phyloP scores from a whole-genome alignment of 2,113 vertebrate genomes.

The Tupaia tana region DNA sequence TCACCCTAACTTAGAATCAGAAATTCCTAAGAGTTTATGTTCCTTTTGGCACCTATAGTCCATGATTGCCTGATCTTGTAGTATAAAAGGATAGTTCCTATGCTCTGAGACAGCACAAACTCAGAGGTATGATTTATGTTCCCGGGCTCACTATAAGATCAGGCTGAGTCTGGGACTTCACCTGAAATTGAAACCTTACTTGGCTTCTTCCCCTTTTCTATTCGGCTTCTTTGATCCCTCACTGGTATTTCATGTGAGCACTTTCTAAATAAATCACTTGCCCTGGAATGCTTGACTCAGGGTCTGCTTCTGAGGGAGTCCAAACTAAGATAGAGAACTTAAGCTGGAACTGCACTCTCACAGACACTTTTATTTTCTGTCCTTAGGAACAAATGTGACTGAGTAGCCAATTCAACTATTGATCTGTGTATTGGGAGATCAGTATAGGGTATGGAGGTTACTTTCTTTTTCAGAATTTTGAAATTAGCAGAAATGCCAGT shows the following conservation, averaged over 20 bases:
- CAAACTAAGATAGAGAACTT: background rate
- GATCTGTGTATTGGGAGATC: conserved; percentile 60
- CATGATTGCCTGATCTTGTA: background rate
- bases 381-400: conserved; percentile 45
- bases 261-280: background rate
- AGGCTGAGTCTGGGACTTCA: background rate
- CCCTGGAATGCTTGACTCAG: background rate
- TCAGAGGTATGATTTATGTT: background rate
- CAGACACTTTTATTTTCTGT: conserved; percentile 3
- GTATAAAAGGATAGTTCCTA: background rate
- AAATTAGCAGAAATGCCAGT: conserved; percentile 49
- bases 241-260: background rate
- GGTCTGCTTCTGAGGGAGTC: background rate
- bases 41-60: background rate
- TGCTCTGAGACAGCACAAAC: background rate
- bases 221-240: background rate
- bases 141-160: background rate
- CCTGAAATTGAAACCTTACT: background rate
- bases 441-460: conserved; percentile 1
- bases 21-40: background rate
- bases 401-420: conserved; percentile 31
- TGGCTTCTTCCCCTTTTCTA: background rate
- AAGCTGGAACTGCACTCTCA: background rate
- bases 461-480: conserved; percentile 20
- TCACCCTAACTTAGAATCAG: background rate